Evolutionary conservation across 2,113 vertebrate species (phyloP).

Genomic region (Dipodomys ordii): DNA sequence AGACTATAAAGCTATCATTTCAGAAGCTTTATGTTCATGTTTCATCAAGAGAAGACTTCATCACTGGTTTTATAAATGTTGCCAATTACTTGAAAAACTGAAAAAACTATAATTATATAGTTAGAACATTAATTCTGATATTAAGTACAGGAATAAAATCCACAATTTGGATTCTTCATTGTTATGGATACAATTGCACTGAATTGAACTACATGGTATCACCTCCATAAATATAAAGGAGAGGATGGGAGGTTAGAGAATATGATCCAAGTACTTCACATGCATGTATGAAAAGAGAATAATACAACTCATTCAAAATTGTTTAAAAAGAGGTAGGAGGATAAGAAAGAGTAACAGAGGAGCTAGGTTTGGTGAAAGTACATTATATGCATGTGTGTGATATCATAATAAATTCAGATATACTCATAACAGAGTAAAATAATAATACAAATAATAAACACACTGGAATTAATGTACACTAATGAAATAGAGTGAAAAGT

Average conservation of each 20-base stretch:
- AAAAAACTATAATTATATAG: background rate
- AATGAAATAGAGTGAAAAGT: no score
- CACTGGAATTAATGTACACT: no score
- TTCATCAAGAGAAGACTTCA: background rate
- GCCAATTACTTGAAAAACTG: background rate
- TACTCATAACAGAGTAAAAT: background rate
- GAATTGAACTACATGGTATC: background rate
- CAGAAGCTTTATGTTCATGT: background rate
- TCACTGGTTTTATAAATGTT: background rate
- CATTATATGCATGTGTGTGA: no score
- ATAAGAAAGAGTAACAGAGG: no score
- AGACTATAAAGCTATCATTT: background rate
- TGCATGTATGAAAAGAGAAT: no score
- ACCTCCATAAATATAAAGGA: no score
- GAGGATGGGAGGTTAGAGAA: no score
- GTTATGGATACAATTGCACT: background rate
- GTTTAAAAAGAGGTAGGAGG: no score
- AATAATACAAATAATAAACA: background rate
- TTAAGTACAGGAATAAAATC: background rate
- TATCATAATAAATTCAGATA: no score
- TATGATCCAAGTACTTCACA: no score
- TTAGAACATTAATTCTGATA: background rate
- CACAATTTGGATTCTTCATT: background rate
- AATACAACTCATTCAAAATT: no score
- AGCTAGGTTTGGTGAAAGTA: no score